Conservation (phyloP, 2,797 vertebrate genomes). For the Catamblyrhynchus diadema region DNA sequence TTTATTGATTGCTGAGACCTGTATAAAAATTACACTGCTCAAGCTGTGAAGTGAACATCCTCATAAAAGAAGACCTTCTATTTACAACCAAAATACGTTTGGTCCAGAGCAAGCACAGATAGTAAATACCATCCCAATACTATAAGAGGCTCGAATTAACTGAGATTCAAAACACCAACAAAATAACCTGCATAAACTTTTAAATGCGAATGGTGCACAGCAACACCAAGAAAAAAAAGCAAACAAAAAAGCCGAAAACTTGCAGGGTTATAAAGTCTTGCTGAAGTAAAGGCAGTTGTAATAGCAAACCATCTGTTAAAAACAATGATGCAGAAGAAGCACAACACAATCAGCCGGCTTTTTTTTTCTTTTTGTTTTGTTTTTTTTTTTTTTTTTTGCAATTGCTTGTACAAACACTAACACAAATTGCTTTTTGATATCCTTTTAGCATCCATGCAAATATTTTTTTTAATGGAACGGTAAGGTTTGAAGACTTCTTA, state of each 20-base stretch:
- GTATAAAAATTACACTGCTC: conserved; percentile 83
- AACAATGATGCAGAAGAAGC: conserved; percentile 31
- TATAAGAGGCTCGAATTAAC: conserved; percentile 55
- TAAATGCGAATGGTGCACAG: not conserved
- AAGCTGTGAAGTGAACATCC: conserved; percentile 81
- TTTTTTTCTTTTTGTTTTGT: not conserved
- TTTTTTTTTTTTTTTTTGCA: not conserved
- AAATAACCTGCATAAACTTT: conserved; percentile 40
- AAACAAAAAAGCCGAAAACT: not conserved
- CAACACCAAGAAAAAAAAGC: not conserved
- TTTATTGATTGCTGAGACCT: conserved; percentile 87
- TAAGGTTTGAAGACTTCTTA: not conserved
- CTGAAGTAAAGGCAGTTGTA: conserved; percentile 27
- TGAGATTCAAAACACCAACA: conserved; percentile 30
- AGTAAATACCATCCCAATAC: conserved; percentile 56
- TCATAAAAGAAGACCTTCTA: conserved; percentile 81
- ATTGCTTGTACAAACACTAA: not conserved
- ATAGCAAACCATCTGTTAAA: conserved; percentile 56
- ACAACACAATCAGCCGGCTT: not conserved
- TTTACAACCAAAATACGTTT: conserved; percentile 79
- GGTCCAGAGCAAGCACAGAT: conserved; percentile 71
- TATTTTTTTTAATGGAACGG: not conserved
- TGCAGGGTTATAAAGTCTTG: conserved; percentile 25
- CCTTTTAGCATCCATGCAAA: not conserved
- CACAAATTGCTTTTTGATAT: conserved; percentile 8